Evolutionary conservation across 2,888 invertebrate species (phyloP).

Genomic region (Pterostichus madidus): DNA sequence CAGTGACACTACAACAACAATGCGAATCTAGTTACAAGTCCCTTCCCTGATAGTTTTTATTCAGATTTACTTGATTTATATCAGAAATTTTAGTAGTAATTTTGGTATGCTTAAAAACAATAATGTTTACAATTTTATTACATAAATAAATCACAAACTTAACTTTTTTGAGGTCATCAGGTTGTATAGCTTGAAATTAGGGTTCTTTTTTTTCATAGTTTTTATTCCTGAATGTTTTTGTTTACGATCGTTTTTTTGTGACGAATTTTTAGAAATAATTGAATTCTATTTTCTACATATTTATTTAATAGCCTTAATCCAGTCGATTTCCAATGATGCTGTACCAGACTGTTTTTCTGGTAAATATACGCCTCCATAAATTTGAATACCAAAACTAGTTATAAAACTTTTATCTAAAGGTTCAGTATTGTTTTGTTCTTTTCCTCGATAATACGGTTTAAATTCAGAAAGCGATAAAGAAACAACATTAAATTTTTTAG

Average conservation of each 20-base stretch:
- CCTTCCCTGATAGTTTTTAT: background rate
- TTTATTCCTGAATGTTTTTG: too few species aligned
- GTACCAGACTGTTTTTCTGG: slow-evolving; percentile 82
- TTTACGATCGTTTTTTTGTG: too few species aligned
- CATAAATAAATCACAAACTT: too few species aligned
- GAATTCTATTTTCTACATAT: background rate
- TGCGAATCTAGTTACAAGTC: background rate
- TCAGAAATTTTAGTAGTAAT: too few species aligned
- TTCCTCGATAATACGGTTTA: slow-evolving; percentile 82
- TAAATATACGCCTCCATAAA: slow-evolving; percentile 84
- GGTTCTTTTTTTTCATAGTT: too few species aligned
- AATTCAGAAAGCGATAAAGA: slow-evolving; percentile 80
- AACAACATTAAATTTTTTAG: slow-evolving; percentile 78
- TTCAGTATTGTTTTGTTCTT: slow-evolving; percentile 79
- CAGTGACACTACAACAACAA: background rate
- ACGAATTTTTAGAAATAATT: too few species aligned
- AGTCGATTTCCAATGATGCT: slow-evolving; percentile 83
- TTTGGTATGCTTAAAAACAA: too few species aligned
- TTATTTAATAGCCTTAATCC: slow-evolving; percentile 75
- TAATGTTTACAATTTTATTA: too few species aligned
- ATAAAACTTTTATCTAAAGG: slow-evolving; percentile 80
- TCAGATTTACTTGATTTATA: too few species aligned
- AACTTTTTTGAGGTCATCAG: too few species aligned
- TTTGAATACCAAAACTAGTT: slow-evolving; percentile 82
- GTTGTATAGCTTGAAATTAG: too few species aligned